These are phyloP conservation scores for Lethenteron reissneri DNA, from an alignment of 2,113 vertebrate species.

Conservation along the genomic window DNA sequence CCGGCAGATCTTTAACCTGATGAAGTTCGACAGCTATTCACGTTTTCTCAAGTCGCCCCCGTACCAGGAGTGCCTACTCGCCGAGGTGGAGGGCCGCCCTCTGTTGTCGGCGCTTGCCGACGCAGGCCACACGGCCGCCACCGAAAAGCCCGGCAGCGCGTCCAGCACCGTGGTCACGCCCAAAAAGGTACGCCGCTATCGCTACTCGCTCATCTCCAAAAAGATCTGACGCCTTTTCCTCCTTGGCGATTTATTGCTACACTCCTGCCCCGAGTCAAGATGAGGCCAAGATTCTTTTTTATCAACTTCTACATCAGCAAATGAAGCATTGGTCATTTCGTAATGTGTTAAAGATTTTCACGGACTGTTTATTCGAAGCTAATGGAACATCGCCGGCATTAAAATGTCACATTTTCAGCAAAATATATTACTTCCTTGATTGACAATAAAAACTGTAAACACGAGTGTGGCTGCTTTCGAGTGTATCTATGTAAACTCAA, in stretches of 20 bases:
- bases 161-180: not conserved
- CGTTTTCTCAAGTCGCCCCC: conserved; percentile 41
- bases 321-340: not conserved
- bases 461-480: no score
- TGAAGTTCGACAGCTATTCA: conserved; percentile 49
- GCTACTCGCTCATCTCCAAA: no score
- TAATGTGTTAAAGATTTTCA: no score
- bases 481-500: no score
- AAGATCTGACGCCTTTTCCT: no score
- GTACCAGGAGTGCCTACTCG: conserved; percentile 20
- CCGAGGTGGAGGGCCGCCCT: not conserved
- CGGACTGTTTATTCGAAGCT: not conserved
- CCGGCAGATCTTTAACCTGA: conserved; percentile 40
- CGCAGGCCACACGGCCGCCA: not conserved
- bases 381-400: not conserved
- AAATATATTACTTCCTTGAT: not conserved
- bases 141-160: not conserved
- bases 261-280: no score
- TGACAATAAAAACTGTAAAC: no score
- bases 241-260: no score
- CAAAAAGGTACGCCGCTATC: no score
- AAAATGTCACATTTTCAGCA: not conserved
- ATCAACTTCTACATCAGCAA: not conserved
- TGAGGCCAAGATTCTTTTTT: not conserved
- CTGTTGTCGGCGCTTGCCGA: not conserved